These are phyloP conservation scores for Ctenosaura bakeri DNA, from an alignment of 2,797 vertebrate species.

Conservation along the genomic window DNA sequence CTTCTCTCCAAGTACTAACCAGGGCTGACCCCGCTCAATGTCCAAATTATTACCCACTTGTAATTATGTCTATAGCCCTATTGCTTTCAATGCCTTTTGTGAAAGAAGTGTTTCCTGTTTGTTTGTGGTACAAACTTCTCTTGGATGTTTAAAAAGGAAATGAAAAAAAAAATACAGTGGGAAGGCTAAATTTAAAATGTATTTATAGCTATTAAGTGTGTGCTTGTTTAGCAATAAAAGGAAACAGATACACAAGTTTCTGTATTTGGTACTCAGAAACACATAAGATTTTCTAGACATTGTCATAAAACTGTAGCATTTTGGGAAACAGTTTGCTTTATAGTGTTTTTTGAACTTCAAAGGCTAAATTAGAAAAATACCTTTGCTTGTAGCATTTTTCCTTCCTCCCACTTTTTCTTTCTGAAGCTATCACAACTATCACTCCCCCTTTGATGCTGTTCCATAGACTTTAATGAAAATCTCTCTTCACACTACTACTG, in stretches of 20 bases:
- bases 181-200: not conserved
- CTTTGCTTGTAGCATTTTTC: constrained; percentile 51
- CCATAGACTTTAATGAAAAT: constrained; percentile 45
- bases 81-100: not conserved
- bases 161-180: not conserved
- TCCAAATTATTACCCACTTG: no score
- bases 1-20: no score
- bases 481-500: not conserved
- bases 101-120: not conserved
- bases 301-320: constrained; percentile 26
- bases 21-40: no score
- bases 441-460: constrained; percentile 42
- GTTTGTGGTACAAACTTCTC: not conserved
- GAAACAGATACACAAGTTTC: not conserved
- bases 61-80: no score
- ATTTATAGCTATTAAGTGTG: not conserved
- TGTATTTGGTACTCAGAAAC: constrained; percentile 24
- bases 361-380: constrained; percentile 43
- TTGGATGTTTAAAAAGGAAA: not conserved
- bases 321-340: constrained; percentile 41
- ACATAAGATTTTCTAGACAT: constrained; percentile 1
- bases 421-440: constrained; percentile 57
- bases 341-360: constrained; percentile 28
- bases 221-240: not conserved
- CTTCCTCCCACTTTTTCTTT: constrained; percentile 41